These are phyloP conservation scores for Hypomecis atomaria DNA, from an alignment of 2,888 invertebrate genomes.

Conservation along the genomic window DNA sequence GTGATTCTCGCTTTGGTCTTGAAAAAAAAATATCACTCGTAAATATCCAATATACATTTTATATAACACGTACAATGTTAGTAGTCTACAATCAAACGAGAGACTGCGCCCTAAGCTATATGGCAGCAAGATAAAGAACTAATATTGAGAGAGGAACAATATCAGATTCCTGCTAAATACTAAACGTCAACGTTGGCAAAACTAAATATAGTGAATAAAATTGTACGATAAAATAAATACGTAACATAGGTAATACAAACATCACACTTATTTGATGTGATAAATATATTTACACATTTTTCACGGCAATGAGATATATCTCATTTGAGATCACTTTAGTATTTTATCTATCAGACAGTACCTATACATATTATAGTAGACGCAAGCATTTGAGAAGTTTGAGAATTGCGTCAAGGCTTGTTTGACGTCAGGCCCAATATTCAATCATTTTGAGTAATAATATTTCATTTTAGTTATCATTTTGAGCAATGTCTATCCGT, in stretches of 20 bases:
- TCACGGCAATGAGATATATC: constrained; percentile 12
- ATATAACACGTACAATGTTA: not conserved
- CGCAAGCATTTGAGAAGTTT: too few relatives aligned
- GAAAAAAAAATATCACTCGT: not conserved
- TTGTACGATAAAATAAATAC: not conserved
- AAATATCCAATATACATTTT: not conserved
- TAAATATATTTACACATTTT: constrained; percentile 4
- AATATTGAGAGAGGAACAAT: constrained; percentile 2
- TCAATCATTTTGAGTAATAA: too few relatives aligned
- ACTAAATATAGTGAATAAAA: constrained; percentile 1
- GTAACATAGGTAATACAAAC: not conserved
- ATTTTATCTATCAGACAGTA: constrained; percentile 5
- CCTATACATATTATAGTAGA: too few relatives aligned
- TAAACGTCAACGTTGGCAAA: not conserved
- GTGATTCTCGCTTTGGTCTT: too few relatives aligned
- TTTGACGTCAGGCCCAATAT: too few relatives aligned
- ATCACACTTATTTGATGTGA: not conserved
- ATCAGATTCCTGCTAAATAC: not conserved
- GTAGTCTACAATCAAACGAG: not conserved
- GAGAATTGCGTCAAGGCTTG: too few relatives aligned
- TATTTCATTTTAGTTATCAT: too few relatives aligned
- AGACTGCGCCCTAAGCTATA: not conserved
- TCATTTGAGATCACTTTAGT: constrained; percentile 8
- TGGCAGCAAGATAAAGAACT: not conserved
- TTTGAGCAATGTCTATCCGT: too few relatives aligned